Percentiles rank a stretch among this genome's conserved stretches.
Conservation (phyloP, 92 coral and sea anemone species). For the Phymanthus crucifer region DNA sequence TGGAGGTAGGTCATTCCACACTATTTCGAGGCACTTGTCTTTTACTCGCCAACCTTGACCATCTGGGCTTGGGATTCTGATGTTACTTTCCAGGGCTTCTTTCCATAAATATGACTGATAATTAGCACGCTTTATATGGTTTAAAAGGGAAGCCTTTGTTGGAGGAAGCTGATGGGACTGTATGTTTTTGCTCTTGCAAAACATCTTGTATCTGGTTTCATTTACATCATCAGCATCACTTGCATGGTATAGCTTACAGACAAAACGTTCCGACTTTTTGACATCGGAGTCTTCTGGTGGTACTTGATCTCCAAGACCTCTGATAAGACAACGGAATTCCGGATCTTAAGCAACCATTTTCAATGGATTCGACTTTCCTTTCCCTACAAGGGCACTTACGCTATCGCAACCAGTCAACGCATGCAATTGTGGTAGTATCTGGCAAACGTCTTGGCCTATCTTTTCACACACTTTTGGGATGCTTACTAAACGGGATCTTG, state of each 20-base stretch:
- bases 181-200: constrained; percentile 50
- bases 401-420: constrained; percentile 56
- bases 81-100: constrained; percentile 36
- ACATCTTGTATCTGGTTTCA: constrained; percentile 41
- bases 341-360: constrained; percentile 30
- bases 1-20: constrained; percentile 41
- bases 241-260: constrained; percentile 32
- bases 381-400: constrained; percentile 34
- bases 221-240: constrained; percentile 26
- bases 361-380: neutral
- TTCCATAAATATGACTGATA: constrained; percentile 53
- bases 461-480: constrained; percentile 27
- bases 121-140: constrained; percentile 59
- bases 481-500: constrained; percentile 39
- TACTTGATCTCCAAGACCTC: constrained; percentile 12
- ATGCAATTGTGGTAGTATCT: constrained; percentile 51
- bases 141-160: constrained; percentile 30
- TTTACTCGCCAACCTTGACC: constrained; percentile 50
- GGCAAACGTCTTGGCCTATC: constrained; percentile 43
- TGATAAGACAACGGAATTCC: neutral
- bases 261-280: constrained; percentile 27
- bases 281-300: constrained; percentile 17
- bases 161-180: constrained; percentile 70
- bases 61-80: constrained; percentile 27
- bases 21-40: constrained; percentile 25